These are phyloP conservation scores for Pelmatolapia mariae DNA, from an alignment of 2,113 vertebrate genomes.

Conservation along the genomic window DNA sequence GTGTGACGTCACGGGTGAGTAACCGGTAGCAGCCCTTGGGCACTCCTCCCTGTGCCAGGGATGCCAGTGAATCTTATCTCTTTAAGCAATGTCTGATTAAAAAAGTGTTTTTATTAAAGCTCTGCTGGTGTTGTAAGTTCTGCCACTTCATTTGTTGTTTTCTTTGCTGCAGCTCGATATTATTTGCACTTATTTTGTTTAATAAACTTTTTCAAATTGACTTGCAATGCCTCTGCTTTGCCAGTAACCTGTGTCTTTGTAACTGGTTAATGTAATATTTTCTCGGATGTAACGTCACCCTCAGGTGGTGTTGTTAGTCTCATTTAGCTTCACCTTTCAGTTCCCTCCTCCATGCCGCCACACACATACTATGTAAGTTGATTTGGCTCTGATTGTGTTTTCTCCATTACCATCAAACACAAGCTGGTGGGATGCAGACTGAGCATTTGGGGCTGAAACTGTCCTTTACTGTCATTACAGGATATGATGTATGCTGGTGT, in stretches of 20 bases:
- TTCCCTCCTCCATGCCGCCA: neutral
- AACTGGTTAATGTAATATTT: neutral
- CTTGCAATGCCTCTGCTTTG: neutral
- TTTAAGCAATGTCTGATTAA: neutral
- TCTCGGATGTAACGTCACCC: accelerated
- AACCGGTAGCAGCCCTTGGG: neutral
- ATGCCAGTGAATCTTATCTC: neutral
- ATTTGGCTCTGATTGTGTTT: accelerated
- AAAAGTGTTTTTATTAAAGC: neutral
- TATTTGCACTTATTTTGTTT: accelerated
- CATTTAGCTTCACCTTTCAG: accelerated
- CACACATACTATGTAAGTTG: neutral
- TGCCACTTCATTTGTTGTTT: accelerated
- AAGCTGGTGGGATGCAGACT: neutral
- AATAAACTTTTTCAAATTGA: neutral
- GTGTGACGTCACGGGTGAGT: accelerated
- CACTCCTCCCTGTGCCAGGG: neutral
- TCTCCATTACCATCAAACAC: accelerated
- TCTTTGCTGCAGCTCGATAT: neutral
- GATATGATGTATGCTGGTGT: neutral
- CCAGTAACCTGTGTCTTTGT: neutral
- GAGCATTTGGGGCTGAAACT: neutral
- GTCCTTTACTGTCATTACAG: neutral
- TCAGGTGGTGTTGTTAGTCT: accelerated
- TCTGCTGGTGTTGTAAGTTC: neutral